Evolutionary conservation across 2,888 invertebrate species (phyloP).

Genomic region (Pristionchus exspectatus): DNA sequence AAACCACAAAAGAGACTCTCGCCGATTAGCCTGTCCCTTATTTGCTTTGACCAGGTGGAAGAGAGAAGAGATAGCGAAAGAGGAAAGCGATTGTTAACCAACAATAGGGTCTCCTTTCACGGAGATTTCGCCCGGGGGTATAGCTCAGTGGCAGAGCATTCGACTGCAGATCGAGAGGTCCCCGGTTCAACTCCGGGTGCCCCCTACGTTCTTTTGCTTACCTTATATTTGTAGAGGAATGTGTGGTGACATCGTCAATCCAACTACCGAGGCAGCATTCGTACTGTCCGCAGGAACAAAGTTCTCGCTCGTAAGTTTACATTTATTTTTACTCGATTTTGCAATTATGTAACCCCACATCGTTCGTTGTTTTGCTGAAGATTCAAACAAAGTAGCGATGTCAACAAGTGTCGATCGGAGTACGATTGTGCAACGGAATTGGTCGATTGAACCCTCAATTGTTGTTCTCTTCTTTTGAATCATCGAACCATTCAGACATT

Average conservation of each 20-base stretch:
- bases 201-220: slow-evolving; percentile 58
- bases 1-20: slow-evolving; percentile 18
- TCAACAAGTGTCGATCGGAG: neutral
- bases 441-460: neutral
- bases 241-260: slow-evolving; percentile 47
- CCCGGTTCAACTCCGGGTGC: slow-evolving; percentile 68
- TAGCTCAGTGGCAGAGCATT: slow-evolving; percentile 73
- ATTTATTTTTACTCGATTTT: neutral
- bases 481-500: slow-evolving; percentile 2
- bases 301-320: neutral
- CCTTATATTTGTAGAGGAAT: neutral
- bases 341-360: neutral
- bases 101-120: neutral
- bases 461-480: neutral
- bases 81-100: slow-evolving; percentile 28
- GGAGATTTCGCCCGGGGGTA: slow-evolving; percentile 59
- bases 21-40: slow-evolving; percentile 18
- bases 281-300: neutral
- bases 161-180: slow-evolving; percentile 74
- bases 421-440: neutral
- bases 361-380: neutral
- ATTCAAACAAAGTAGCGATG: neutral
- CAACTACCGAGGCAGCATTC: slow-evolving; percentile 4
- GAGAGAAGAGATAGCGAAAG: slow-evolving; percentile 28
- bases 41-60: slow-evolving; percentile 26